A percentile compares a stretch with the other conserved stretches of the same genome.
These are phyloP conservation scores for Drosophila conformis DNA, from an alignment of 2,888 invertebrate species.

Conservation along the genomic window DNA sequence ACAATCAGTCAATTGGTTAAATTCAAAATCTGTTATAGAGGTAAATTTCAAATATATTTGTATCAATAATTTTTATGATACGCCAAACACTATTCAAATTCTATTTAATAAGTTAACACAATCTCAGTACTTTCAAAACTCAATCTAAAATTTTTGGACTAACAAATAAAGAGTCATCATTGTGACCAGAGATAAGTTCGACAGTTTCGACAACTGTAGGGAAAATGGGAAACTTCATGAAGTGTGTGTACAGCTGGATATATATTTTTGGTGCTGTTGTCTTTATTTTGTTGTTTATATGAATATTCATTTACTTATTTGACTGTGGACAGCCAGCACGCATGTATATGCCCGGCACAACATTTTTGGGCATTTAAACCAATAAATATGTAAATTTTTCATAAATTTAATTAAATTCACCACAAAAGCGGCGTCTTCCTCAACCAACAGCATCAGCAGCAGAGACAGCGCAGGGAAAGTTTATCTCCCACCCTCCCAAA, in stretches of 20 bases:
- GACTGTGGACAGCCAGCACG: slow-evolving; percentile 46
- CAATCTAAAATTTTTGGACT: background rate
- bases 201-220: slow-evolving; percentile 23
- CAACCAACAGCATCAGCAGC: slow-evolving; percentile 35
- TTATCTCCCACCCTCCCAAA: slow-evolving; percentile 13
- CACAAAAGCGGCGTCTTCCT: slow-evolving; percentile 66
- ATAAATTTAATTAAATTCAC: slow-evolving; percentile 81
- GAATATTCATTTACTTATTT: slow-evolving; percentile 69
- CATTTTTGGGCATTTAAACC: slow-evolving; percentile 75
- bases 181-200: slow-evolving; percentile 19
- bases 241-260: slow-evolving; percentile 5
- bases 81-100: background rate
- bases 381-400: slow-evolving; percentile 82
- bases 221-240: slow-evolving; percentile 3
- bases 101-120: background rate
- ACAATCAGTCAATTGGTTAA: background rate
- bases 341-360: slow-evolving; percentile 50
- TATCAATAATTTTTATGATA: background rate
- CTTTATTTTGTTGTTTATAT: slow-evolving; percentile 42
- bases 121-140: background rate
- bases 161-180: background rate
- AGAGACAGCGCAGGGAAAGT: slow-evolving; percentile 48
- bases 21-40: background rate
- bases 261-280: slow-evolving; percentile 7
- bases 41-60: background rate